These are phyloP conservation scores for Gobius niger DNA, from an alignment of 2,113 vertebrate species.

Conservation along the genomic window DNA sequence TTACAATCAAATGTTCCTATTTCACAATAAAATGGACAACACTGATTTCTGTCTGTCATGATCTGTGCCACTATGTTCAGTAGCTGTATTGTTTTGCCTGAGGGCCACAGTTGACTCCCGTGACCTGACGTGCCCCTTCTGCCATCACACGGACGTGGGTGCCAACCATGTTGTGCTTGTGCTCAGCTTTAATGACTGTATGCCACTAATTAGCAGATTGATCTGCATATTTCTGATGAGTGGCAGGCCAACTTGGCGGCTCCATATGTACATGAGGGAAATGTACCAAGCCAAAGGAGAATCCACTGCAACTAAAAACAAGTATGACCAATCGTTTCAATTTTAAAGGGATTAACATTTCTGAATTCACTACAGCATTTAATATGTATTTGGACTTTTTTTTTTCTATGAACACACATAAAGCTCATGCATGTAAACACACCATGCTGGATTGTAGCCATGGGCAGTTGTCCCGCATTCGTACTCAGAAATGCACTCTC, in stretches of 20 bases:
- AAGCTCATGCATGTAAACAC: too few species aligned
- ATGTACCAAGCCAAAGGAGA: constrained; percentile 44
- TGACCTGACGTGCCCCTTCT: constrained; percentile 55
- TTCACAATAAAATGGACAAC: too few species aligned
- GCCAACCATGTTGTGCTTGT: constrained; percentile 69
- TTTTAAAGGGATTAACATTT: neutral
- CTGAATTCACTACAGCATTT: constrained; percentile 1
- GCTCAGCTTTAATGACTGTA: constrained; percentile 67
- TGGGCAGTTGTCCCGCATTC: too few species aligned
- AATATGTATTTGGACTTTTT: neutral
- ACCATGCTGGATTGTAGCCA: too few species aligned
- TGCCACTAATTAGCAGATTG: constrained; percentile 71
- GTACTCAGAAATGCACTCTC: too few species aligned
- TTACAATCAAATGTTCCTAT: too few species aligned
- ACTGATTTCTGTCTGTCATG: neutral
- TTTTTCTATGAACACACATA: neutral
- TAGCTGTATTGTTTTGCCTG: constrained; percentile 30
- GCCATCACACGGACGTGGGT: constrained; percentile 41
- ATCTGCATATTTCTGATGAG: constrained; percentile 71
- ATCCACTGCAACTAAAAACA: constrained; percentile 42
- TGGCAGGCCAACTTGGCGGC: constrained; percentile 60
- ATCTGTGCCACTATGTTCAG: neutral
- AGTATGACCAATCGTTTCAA: constrained; percentile 31
- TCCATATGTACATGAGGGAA: constrained; percentile 39
- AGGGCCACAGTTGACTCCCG: constrained; percentile 60